phyloP scores from a whole-genome alignment of 2,888 invertebrate species.

The Tiliacea aurago region DNA sequence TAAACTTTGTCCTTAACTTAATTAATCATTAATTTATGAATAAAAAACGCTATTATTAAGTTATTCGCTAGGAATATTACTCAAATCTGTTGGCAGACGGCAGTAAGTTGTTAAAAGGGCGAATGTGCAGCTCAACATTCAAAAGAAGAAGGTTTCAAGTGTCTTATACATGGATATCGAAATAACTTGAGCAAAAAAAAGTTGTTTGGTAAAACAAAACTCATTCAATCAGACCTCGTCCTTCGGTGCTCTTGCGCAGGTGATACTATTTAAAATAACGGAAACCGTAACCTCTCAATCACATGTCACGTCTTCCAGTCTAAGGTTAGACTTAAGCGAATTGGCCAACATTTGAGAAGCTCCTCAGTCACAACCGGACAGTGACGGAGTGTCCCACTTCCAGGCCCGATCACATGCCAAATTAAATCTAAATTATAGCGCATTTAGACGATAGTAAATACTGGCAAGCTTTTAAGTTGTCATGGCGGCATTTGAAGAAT shows the following conservation, averaged over 20 bases:
- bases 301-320: not conserved
- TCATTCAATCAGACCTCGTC: not conserved
- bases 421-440: slow-evolving; percentile 57
- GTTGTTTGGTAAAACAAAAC: not conserved
- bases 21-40: not conserved
- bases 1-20: not conserved
- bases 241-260: not conserved
- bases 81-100: not conserved
- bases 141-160: not conserved
- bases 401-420: slow-evolving; percentile 49
- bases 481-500: slow-evolving; percentile 47
- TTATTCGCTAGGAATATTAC: not conserved
- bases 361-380: slow-evolving; percentile 35
- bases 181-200: not conserved
- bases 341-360: slow-evolving; percentile 29
- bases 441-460: slow-evolving; percentile 55
- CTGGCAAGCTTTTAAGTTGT: slow-evolving; percentile 54
- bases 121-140: not conserved
- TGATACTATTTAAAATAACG: not conserved
- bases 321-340: slow-evolving; percentile 11
- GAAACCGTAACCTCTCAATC: not conserved
- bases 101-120: not conserved
- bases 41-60: not conserved
- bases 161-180: not conserved
- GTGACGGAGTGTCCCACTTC: slow-evolving; percentile 53